Percentiles rank a stretch among this genome's conserved stretches.
These are phyloP conservation scores for Drosophila pachea DNA, from an alignment of 1,140 invertebrate species.

Conservation along the genomic window DNA sequence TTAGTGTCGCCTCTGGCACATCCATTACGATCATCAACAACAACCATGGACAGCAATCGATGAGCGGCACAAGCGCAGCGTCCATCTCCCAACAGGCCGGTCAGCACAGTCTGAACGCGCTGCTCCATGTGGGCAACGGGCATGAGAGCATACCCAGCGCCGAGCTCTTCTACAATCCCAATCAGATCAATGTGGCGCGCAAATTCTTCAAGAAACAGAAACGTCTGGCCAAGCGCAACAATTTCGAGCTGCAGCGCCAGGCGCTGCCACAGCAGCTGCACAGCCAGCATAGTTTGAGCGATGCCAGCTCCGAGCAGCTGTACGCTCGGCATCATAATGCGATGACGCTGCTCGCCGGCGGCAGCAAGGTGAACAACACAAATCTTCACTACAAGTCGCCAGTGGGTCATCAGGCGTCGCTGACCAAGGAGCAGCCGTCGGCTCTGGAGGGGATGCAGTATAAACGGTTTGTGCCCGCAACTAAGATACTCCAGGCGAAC, in stretches of 20 bases:
- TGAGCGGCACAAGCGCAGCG: neutral
- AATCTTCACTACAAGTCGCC: conserved; percentile 81
- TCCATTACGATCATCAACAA: conserved; percentile 54
- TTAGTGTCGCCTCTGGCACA: neutral
- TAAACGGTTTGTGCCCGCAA: conserved; percentile 58
- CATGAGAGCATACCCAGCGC: conserved; percentile 80
- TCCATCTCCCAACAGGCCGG: conserved; percentile 69
- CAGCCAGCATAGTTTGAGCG: conserved; percentile 79
- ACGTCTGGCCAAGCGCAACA: conserved; percentile 87
- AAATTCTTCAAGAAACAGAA: conserved; percentile 95
- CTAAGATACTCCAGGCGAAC: conserved; percentile 82
- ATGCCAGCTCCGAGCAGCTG: conserved; percentile 79
- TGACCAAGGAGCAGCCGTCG: conserved; percentile 12
- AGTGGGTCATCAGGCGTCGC: conserved; percentile 4
- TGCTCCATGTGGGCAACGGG: conserved; percentile 70
- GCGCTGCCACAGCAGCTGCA: conserved; percentile 81
- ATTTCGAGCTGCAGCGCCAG: conserved; percentile 82
- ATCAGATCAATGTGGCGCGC: conserved; percentile 93
- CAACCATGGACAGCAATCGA: conserved; percentile 40
- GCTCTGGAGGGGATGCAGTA: conserved; percentile 44
- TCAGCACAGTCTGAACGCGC: conserved; percentile 83
- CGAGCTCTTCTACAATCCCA: conserved; percentile 94
- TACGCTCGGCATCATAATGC: conserved; percentile 80
- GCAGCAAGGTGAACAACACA: conserved; percentile 87
- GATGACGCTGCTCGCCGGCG: conserved; percentile 83